Base-by-base conservation (phyloP, 2,888 invertebrate species). In the Stenichneumon culpator region DNA sequence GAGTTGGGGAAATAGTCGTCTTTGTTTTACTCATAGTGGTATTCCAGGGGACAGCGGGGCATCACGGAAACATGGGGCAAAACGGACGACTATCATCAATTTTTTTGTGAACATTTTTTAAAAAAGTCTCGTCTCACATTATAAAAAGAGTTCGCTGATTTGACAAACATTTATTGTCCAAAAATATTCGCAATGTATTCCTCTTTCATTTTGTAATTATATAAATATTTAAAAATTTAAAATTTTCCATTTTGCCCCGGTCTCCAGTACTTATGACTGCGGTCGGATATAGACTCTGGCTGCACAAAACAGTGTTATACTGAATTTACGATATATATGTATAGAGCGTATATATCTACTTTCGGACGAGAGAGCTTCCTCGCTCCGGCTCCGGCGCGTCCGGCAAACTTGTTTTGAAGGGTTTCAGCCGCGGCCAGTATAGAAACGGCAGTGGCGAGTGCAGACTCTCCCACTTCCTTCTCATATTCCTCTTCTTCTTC, bases 401-500 rank as follows among this genome's bases (percentile, higher is more conserved):
- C 36, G 50, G 44, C 32, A 68, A 83, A 83, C 60, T 79, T 79
- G 73, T 83, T 83, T 74, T 79, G 65, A 83, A 83, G 79, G 63
- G 67, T 57, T 73, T 73, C 65, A 74, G 57, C 44, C n/a, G 63
- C 22, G n/a, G 67, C 52, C 25, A 28, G 22, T 65, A 28, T 14
- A 52, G 65, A 77, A 77, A 67, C 22, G 22, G 47, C 50, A 50
- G 28, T 52, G 19, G 63, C 63, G 75, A 9, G 36, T 11, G 47
- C 57, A 36, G 54, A 25, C 36, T 69, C 52, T 75, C 47, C 9
- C 57, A 22, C 25, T 57, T 57, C 57, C 57, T 57, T 57, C 57
- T 57, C 57, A 57, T 25, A 57, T 57, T 57, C 57, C 57, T 57
- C 57, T 57, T 57, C 57, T 57, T 57, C 22, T 25, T 57, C 57